Percentiles rank a stretch among this genome's conserved stretches.
phyloP scores from a whole-genome alignment of 2,888 invertebrate genomes.

The Melinopterus prodromus region DNA sequence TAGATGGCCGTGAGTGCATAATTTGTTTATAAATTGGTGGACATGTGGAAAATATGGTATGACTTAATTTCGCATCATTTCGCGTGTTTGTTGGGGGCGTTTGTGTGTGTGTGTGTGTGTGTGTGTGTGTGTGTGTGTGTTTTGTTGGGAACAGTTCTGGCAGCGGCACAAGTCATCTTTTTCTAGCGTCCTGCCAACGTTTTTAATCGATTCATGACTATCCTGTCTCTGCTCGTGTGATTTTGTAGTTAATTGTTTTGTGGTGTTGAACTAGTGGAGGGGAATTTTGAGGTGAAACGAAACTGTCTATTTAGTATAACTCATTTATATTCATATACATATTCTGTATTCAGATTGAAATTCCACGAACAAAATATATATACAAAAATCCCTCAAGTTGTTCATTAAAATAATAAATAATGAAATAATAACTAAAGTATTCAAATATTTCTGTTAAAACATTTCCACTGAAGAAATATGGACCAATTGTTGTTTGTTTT shows the following conservation, averaged over 20 bases:
- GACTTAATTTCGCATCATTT: background rate
- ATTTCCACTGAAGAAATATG: too few relatives aligned
- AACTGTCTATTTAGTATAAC: too few relatives aligned
- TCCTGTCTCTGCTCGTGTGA: background rate
- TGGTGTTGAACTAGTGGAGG: background rate
- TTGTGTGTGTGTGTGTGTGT: too few relatives aligned
- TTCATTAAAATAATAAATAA: too few relatives aligned
- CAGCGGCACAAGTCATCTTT: background rate
- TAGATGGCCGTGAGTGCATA: background rate
- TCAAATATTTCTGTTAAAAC: too few relatives aligned
- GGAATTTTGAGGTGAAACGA: too few relatives aligned
- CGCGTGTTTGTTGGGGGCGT: background rate
- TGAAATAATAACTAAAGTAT: too few relatives aligned
- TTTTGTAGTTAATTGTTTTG: background rate
- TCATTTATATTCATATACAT: too few relatives aligned
- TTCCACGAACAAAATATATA: too few relatives aligned
- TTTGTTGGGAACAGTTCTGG: background rate
- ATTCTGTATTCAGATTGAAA: too few relatives aligned
- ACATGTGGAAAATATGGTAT: background rate
- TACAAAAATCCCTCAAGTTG: too few relatives aligned
- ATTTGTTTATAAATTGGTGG: background rate
- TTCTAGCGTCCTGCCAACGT: background rate
- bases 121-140: background rate
- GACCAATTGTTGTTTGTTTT: too few relatives aligned
- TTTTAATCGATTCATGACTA: background rate